Base-by-base conservation (phyloP, 2,888 invertebrate species). In the Euzetes globulus region DNA sequence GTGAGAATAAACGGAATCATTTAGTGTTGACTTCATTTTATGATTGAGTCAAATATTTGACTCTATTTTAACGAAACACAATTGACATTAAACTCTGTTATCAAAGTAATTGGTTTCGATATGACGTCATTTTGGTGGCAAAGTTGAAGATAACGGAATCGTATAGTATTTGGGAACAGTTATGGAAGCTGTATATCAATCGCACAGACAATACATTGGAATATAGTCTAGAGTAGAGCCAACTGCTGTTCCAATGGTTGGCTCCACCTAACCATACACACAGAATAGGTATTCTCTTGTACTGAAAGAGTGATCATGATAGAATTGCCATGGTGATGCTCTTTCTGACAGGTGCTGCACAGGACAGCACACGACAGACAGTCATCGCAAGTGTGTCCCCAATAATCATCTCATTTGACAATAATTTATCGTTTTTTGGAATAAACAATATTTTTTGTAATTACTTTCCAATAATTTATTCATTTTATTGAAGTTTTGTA, bases 81-180 rank as follows among this genome's bases (percentile, higher is more conserved):
- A 29, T n/a, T 33, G 27, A 60, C 27, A 50, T 55, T 55, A 7
- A 55, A 19, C 13, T 25, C 55, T 29, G 45, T 47, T 47, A 47
- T 70, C 70, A 70, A 70, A 70, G 70, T 19, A 45, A 68, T 68
- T 41, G 68, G 5, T 68, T 70, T 45, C 19, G 22, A 70, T 41
- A 25, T 70, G 70, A 70, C 70, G 70, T 70, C 70, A 70, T 70
- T 70, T 45, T 70, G 70, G 45, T 70, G 70, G 22, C 47, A 70
- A 47, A 45, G 45, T 47, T 70, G 41, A 45, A 41, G 70, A 70
- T 70, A 70, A 70, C 45, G 45, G 70, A 47, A 47, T 45, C 15
- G 19, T n/a, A 37, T 19, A n/a, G 37, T n/a, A 6, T 19, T 22
- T 15, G 1, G 22, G 70, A 70, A 45, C 70, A 47, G 45, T 27